A percentile compares a stretch with the other conserved stretches of the same genome.
These are phyloP conservation scores for Lasioglossum vierecki DNA, from an alignment of 2,888 invertebrate species.

Conservation along the genomic window DNA sequence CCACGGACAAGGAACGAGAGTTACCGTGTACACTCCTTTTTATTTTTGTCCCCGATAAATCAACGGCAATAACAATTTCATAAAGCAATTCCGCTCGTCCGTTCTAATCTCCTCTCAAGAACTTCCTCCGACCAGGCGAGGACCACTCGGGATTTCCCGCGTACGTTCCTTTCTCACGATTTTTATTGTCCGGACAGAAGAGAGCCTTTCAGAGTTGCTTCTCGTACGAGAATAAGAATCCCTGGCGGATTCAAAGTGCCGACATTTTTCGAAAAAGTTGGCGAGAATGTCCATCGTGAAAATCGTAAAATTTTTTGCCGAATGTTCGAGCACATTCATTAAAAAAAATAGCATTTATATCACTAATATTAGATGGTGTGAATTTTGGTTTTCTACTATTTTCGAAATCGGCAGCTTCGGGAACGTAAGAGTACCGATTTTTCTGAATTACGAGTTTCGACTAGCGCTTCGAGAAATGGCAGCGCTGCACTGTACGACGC, in stretches of 20 bases:
- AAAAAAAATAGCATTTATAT: background rate
- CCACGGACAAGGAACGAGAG: background rate
- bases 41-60: background rate
- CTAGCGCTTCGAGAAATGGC: background rate
- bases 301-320: background rate
- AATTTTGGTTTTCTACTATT: background rate
- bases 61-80: constrained; percentile 15
- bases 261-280: constrained; percentile 5
- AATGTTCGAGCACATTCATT: background rate
- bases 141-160: background rate
- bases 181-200: constrained; percentile 30
- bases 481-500: background rate
- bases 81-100: constrained; percentile 24
- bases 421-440: background rate
- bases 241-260: constrained; percentile 9
- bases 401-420: background rate
- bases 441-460: no score
- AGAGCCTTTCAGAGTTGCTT: constrained; percentile 28
- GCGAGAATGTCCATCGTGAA: background rate
- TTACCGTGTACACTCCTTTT: background rate
- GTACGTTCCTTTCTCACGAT: constrained; percentile 21
- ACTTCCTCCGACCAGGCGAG: constrained; percentile 2
- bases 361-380: background rate
- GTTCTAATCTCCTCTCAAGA: constrained; percentile 14
- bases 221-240: constrained; percentile 12